Evolutionary conservation across 2,888 invertebrate species (phyloP).

Genomic region (Brachycybe producta): DNA sequence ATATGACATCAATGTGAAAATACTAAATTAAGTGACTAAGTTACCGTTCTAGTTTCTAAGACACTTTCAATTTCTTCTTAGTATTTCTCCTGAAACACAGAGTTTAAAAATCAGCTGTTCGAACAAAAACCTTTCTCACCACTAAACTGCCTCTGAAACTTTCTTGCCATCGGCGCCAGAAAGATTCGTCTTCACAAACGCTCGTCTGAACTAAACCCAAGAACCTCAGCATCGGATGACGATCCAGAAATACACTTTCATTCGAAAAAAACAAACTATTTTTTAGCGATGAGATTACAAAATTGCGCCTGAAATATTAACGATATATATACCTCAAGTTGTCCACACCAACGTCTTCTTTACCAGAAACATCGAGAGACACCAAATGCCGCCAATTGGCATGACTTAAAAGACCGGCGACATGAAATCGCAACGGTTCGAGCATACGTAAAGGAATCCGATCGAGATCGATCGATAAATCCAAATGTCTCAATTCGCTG

Average conservation of each 20-base stretch:
- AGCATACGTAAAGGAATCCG: slow-evolving; percentile 38
- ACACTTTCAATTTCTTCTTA: too few species aligned
- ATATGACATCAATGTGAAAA: too few species aligned
- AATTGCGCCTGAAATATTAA: too few species aligned
- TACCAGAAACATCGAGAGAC: slow-evolving; percentile 51
- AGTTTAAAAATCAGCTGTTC: too few species aligned
- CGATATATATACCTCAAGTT: slow-evolving; percentile 36
- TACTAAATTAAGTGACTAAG: background rate
- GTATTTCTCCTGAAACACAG: too few species aligned
- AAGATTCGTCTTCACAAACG: slow-evolving; percentile 41
- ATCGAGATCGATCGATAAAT: slow-evolving; percentile 45
- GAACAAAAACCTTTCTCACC: slow-evolving; percentile 25
- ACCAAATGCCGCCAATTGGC: slow-evolving; percentile 38
- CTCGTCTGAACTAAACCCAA: slow-evolving; percentile 45
- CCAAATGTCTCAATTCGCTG: slow-evolving; percentile 41
- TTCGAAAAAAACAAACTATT: slow-evolving; percentile 21
- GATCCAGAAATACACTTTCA: slow-evolving; percentile 31
- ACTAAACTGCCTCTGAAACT: slow-evolving; percentile 36
- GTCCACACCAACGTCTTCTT: slow-evolving; percentile 39
- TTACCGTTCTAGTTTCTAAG: background rate
- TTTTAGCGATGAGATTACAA: background rate
- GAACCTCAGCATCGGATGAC: slow-evolving; percentile 41
- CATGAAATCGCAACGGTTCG: slow-evolving; percentile 31
- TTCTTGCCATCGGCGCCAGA: slow-evolving; percentile 36
- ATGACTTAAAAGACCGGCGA: slow-evolving; percentile 29